Percentiles rank a stretch among this genome's conserved stretches.
These are phyloP conservation scores for Drosophila baimaii DNA, from an alignment of 1,140 invertebrate species.

Conservation along the genomic window DNA sequence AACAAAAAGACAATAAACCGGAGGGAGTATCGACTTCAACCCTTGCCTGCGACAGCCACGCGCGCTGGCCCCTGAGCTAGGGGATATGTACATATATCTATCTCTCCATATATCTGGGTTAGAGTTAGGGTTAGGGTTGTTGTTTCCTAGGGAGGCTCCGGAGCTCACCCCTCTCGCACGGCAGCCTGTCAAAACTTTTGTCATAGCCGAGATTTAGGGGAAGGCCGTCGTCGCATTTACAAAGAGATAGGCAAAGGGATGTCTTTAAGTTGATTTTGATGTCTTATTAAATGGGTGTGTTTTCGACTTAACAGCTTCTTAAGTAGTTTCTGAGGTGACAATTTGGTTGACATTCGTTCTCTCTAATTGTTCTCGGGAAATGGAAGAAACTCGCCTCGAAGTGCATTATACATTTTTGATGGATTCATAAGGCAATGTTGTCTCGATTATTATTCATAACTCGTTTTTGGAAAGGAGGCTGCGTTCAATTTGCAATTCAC, in stretches of 20 bases:
- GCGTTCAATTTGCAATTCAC: constrained; percentile 81
- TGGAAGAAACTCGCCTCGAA: not conserved
- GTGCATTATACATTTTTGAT: constrained; percentile 39
- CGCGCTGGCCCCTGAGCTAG: constrained; percentile 55
- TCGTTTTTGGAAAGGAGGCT: constrained; percentile 51
- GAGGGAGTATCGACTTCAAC: constrained; percentile 55
- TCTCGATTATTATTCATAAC: constrained; percentile 81
- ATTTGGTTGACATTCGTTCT: constrained; percentile 34
- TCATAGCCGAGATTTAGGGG: constrained; percentile 59
- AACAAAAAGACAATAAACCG: constrained; percentile 52
- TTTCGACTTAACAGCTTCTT: constrained; percentile 71
- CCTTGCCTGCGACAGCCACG: constrained; percentile 75
- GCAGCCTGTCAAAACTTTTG: constrained; percentile 76
- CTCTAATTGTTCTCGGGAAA: constrained; percentile 19
- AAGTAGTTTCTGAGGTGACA: constrained; percentile 72
- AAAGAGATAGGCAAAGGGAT: not conserved
- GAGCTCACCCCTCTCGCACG: constrained; percentile 31
- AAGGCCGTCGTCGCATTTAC: not conserved
- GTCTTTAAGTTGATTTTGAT: constrained; percentile 74
- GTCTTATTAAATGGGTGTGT: constrained; percentile 76
- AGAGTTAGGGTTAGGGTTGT: constrained; percentile 15
- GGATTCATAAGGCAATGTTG: constrained; percentile 17
- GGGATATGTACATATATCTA: constrained; percentile 22
- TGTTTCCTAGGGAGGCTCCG: constrained; percentile 10
- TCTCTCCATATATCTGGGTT: not conserved